Evolutionary conservation across 1,140 invertebrate species (phyloP).

Genomic region (Nymphalis io): DNA sequence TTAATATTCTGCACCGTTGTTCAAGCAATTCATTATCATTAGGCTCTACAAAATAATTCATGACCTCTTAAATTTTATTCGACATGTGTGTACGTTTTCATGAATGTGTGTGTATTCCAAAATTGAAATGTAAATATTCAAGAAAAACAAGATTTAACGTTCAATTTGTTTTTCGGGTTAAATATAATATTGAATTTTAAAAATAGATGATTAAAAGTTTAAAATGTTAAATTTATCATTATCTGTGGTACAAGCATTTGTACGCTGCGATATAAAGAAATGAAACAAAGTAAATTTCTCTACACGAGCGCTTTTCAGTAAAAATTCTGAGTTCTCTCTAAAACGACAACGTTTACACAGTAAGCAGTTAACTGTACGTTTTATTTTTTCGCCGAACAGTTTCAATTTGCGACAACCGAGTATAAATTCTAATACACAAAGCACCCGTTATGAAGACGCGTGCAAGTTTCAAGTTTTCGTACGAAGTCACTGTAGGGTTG

Average conservation of each 20-base stretch:
- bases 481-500: constrained; percentile 30
- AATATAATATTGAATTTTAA: too few relatives aligned
- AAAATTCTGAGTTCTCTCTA: constrained; percentile 18
- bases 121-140: too few relatives aligned
- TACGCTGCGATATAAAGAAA: neutral
- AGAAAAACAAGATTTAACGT: too few relatives aligned
- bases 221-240: too few relatives aligned
- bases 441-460: constrained; percentile 35
- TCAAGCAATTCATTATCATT: too few relatives aligned
- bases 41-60: too few relatives aligned
- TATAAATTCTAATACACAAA: constrained; percentile 41
- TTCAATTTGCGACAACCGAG: constrained; percentile 38
- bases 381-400: constrained; percentile 40
- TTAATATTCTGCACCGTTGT: too few relatives aligned
- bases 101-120: too few relatives aligned
- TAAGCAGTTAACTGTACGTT: constrained; percentile 31
- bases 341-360: constrained; percentile 16
- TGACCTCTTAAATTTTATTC: too few relatives aligned
- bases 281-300: neutral
- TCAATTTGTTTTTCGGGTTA: too few relatives aligned
- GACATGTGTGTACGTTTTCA: too few relatives aligned
- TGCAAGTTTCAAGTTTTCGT: constrained; percentile 33
- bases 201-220: too few relatives aligned
- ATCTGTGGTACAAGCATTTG: neutral
- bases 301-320: neutral